These are phyloP conservation scores for Eriocheir sinensis DNA, from an alignment of 1,140 invertebrate species.

Conservation along the genomic window DNA sequence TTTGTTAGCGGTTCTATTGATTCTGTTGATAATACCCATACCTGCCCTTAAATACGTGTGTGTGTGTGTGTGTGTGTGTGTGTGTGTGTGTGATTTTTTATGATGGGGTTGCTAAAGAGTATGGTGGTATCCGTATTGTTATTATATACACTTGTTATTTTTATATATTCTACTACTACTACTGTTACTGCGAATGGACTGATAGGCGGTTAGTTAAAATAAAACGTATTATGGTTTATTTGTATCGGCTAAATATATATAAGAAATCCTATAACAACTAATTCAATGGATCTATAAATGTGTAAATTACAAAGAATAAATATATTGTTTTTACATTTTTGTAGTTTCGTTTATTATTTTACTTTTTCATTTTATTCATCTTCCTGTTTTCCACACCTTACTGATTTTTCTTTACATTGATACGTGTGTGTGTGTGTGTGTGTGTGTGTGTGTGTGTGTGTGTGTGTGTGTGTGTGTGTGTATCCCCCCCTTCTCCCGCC, in stretches of 20 bases:
- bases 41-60: too few relatives aligned
- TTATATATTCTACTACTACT: neutral
- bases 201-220: too few relatives aligned
- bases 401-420: too few relatives aligned
- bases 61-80: neutral
- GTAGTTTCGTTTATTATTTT: too few relatives aligned
- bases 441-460: neutral
- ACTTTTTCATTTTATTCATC: too few relatives aligned
- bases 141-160: neutral
- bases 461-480: slow-evolving; percentile 19
- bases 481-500: too few relatives aligned
- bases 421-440: neutral
- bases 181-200: too few relatives aligned
- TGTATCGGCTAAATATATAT: too few relatives aligned
- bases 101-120: neutral
- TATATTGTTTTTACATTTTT: too few relatives aligned
- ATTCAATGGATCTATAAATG: neutral
- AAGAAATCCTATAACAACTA: neutral
- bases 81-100: neutral
- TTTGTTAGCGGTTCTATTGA: neutral
- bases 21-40: neutral
- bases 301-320: too few relatives aligned
- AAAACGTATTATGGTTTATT: too few relatives aligned
- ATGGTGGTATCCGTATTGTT: neutral
- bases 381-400: too few relatives aligned